A percentile compares a stretch with the other conserved stretches of the same genome.
phyloP scores from a whole-genome alignment of 2,888 invertebrate genomes.

The Petrolisthes cinctipes region DNA sequence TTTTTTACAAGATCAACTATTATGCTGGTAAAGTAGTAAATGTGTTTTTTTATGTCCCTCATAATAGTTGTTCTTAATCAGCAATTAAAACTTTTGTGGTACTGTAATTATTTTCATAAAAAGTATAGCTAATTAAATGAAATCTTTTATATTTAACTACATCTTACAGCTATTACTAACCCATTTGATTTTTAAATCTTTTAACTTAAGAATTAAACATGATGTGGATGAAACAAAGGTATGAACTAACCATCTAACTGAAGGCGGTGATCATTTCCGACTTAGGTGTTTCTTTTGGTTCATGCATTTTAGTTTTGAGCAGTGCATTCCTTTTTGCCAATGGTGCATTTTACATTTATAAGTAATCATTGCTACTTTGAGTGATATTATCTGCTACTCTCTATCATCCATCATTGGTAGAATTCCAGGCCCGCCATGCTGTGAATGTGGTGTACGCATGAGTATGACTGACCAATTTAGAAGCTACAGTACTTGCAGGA shows the following conservation, averaged over 20 bases:
- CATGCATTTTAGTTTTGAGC: slow-evolving; percentile 45
- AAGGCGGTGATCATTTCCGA: slow-evolving; percentile 3
- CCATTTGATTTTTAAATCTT: slow-evolving; percentile 19
- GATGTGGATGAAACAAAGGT: slow-evolving; percentile 49
- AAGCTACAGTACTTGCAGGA: slow-evolving; percentile 7
- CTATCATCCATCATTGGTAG: slow-evolving; percentile 30
- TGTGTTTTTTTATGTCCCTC: background rate
- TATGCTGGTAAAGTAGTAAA: slow-evolving; percentile 5
- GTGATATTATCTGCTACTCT: slow-evolving; percentile 37
- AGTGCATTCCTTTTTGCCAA: slow-evolving; percentile 48
- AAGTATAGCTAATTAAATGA: slow-evolving; percentile 39
- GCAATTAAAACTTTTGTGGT: background rate
- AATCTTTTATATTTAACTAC: slow-evolving; percentile 25
- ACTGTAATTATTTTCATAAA: slow-evolving; percentile 28
- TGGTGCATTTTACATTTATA: slow-evolving; percentile 50
- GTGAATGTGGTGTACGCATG: slow-evolving; percentile 54
- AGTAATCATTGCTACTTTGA: slow-evolving; percentile 41
- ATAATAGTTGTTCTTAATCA: slow-evolving; percentile 21
- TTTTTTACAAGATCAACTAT: slow-evolving; percentile 11
- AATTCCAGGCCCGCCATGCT: slow-evolving; percentile 36
- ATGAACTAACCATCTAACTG: slow-evolving; percentile 36
- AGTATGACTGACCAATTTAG: slow-evolving; percentile 33
- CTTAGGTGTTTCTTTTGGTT: slow-evolving; percentile 29
- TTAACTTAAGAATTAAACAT: slow-evolving; percentile 38
- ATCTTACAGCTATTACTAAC: slow-evolving; percentile 46